Base-by-base conservation (phyloP, 2,113 vertebrate genomes). In the Echinops telfairi region DNA sequence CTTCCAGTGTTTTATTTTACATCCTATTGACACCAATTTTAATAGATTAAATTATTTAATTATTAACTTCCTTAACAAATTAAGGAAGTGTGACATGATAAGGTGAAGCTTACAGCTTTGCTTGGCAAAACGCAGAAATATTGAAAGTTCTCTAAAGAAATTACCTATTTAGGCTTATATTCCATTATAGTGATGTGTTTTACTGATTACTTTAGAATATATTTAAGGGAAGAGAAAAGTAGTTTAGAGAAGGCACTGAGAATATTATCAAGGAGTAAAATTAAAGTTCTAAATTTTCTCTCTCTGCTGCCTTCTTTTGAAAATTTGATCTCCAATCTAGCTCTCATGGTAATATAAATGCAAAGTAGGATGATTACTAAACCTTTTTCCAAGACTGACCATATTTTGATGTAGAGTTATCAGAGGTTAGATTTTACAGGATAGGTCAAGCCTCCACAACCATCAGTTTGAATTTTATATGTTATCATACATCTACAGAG, bases 251-350 rank as follows among this genome's bases (percentile, higher is more conserved):
- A 81, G 23, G 27, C 40, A n/a, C 6, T 89, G 33, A n/a, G 80
- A 94, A 93, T 89, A 90, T 79, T 19, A 89, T 92, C n/a, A 91
- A 60, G 11, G 27, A 84, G 15, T 36, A 95, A 95, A 94, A 96
- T n/a, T 80, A 85, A 91, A 86, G 3, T 9, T 92, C 23, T 11
- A 58, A 64, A 2, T 25, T 19, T 60, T 76, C 86, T 78, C 73
- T 60, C 85, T 38, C 75, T 53, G 47, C 57, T 92, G 19, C 25
- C 57, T 88, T 96, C 79, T 88, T 80, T 83, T 77, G 33, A 73
- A 94, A 93, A 94, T n/a, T 4, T 93, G 58, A 94, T 68, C 64
- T 16, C 11, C 66, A 88, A 83, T 93, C 88, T 80, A 81, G 60
- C 83, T 86, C 43, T 80, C 20, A 40, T 86, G 71, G 80, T 95